These are phyloP conservation scores for Diabrotica virgifera DNA, from an alignment of 1,140 invertebrate species.

Conservation along the genomic window DNA sequence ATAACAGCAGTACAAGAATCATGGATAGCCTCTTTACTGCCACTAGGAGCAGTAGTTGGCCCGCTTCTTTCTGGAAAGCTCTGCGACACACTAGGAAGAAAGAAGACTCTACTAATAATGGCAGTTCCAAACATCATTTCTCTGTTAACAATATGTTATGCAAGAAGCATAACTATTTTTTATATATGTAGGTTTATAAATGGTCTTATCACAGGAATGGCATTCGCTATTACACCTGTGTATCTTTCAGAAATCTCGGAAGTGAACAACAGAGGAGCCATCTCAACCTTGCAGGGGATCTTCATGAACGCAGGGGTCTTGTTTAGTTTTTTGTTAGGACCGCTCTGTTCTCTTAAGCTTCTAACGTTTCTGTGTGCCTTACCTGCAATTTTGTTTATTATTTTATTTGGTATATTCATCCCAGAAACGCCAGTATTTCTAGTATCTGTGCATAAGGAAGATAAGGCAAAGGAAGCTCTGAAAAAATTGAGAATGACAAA, in stretches of 20 bases:
- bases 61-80: conserved; percentile 20
- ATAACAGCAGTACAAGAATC: conserved; percentile 25
- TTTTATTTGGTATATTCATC: conserved; percentile 49
- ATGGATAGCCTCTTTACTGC: conserved; percentile 29
- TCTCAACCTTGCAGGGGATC: conserved; percentile 32
- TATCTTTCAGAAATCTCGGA: conserved; percentile 54
- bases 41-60: conserved; percentile 25
- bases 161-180: conserved; percentile 19
- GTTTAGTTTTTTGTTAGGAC: conserved; percentile 57
- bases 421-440: conserved; percentile 78
- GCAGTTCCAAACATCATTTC: conserved; percentile 23
- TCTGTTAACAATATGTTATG: conserved; percentile 25
- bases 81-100: conserved; percentile 25
- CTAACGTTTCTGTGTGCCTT: conserved; percentile 52
- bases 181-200: conserved; percentile 27
- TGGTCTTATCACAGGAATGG: conserved; percentile 46
- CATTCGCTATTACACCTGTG: conserved; percentile 51
- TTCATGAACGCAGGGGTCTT: conserved; percentile 32
- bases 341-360: conserved; percentile 54
- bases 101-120: conserved; percentile 22
- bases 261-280: conserved; percentile 32
- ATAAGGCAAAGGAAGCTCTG: conserved; percentile 61
- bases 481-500: conserved; percentile 58
- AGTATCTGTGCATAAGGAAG: conserved; percentile 55
- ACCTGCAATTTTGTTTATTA: conserved; percentile 54